A percentile compares a stretch with the other conserved stretches of the same genome.
phyloP scores from a whole-genome alignment of 1,140 invertebrate species.

The Drosophila erecta region DNA sequence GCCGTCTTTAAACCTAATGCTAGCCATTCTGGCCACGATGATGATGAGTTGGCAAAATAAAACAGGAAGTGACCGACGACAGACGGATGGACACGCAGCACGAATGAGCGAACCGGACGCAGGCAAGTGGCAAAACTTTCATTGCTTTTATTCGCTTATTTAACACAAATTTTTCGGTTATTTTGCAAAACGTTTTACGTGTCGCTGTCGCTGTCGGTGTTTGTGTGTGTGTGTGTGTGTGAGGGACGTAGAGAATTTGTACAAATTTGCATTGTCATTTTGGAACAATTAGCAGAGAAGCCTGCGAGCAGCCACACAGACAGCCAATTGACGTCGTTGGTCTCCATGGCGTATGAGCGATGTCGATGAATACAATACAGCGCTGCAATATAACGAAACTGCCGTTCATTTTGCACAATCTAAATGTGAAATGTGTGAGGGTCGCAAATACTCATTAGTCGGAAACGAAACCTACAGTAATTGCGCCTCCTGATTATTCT shows the following conservation, averaged over 20 bases:
- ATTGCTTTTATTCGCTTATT: conserved; percentile 79
- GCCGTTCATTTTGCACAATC: conserved; percentile 19
- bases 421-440: not conserved
- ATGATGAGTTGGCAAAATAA: conserved; percentile 74
- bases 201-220: conserved; percentile 5
- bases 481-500: not conserved
- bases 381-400: conserved; percentile 56
- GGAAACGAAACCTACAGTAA: conserved; percentile 24
- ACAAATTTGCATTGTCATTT: conserved; percentile 70
- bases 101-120: conserved; percentile 32
- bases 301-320: conserved; percentile 24
- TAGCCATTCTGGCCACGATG: conserved; percentile 20
- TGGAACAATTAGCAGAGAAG: conserved; percentile 65
- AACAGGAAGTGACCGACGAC: conserved; percentile 52
- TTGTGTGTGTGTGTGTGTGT: not conserved
- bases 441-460: conserved; percentile 34
- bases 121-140: conserved; percentile 74
- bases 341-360: conserved; percentile 53
- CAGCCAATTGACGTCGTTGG: conserved; percentile 25
- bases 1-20: conserved; percentile 65
- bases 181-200: conserved; percentile 60
- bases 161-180: conserved; percentile 77
- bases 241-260: conserved; percentile 32
- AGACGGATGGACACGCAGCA: conserved; percentile 31
- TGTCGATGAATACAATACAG: conserved; percentile 35